Evolutionary conservation across 2,113 vertebrate species (phyloP), one percentile per base, ranked within the genome.

Genomic region (Oenanthe melanoleuca): DNA sequence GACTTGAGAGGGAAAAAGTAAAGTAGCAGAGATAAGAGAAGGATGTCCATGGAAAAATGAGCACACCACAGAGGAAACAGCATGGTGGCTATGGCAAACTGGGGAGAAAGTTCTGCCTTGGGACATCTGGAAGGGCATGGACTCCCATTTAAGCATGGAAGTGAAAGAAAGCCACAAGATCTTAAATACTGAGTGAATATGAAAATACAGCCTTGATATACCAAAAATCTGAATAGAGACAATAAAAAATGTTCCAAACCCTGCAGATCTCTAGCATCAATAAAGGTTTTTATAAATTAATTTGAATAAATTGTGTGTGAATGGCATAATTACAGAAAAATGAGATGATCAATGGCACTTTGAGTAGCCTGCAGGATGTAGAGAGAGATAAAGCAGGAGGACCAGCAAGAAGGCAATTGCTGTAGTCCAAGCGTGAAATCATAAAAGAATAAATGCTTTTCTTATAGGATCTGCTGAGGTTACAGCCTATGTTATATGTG

Each of bases 371-470:
- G 80, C 16, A 84, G 33, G 74, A 66, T 42, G 34, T 16, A 25
- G 25, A 67, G 29, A 61, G 33, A 57, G n/a, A 42, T 38, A 73
- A 92, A 79, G 22, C 47, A 79, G 44, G 44, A 57, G 26, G 29
- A 74, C 65, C 63, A 85, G 70, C 61, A 85, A 70, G 61, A 88
- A 82, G 37, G 66, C 80, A 78, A 71, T 71, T 88, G 53, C 53
- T 6, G 33, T 38, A 79, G 25, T 38, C 82, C 65, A 88, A 89
- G 86, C 34, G 6, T 94, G 81, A 95, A 95, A 85, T 85, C 26
- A 20, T 85, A 70, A 84, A 87, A 88, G 65, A 91, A 75, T 64
- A 65, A 92, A 71, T 56, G 24, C 44, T 78, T 92, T 89, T 9
- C 60, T 69, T 75, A 44, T 13, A 79, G 65, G 31, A 87, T 89